These are phyloP conservation scores for Coregonus sp. DNA, from an alignment of 2,797 vertebrate genomes.

Conservation along the genomic window DNA sequence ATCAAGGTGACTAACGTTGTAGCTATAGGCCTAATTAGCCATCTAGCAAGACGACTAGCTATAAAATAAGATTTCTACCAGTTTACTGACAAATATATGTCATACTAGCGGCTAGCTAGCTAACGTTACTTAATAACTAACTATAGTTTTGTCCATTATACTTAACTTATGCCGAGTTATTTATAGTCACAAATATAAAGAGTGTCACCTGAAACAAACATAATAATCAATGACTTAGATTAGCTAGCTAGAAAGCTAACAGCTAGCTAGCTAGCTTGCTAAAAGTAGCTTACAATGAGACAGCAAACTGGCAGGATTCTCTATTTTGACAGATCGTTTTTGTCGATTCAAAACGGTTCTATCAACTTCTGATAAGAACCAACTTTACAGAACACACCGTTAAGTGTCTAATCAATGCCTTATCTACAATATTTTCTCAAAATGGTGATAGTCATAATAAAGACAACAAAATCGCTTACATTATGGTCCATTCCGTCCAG, in stretches of 20 bases:
- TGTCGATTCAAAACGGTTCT: not conserved
- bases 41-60: too few species aligned
- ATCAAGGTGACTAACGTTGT: not conserved
- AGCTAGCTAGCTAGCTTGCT: not conserved
- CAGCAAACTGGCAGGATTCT: slow-evolving; percentile 72
- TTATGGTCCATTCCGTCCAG: slow-evolving; percentile 87
- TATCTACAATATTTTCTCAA: not conserved
- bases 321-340: not conserved
- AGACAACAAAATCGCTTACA: slow-evolving; percentile 71
- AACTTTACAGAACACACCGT: not conserved
- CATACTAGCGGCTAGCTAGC: not conserved
- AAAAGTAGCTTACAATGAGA: slow-evolving; percentile 74
- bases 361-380: not conserved
- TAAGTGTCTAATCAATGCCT: too few species aligned
- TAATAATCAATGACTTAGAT: too few species aligned
- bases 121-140: not conserved
- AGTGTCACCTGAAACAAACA: not conserved
- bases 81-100: too few species aligned
- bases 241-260: too few species aligned
- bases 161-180: not conserved
- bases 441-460: not conserved
- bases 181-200: not conserved
- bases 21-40: not conserved
- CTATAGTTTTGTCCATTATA: not conserved
- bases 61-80: too few species aligned